Evolutionary conservation across 1,140 invertebrate genomes (phyloP), one percentile per base, ranked within the genome.

Genomic region (Eriocheir sinensis): DNA sequence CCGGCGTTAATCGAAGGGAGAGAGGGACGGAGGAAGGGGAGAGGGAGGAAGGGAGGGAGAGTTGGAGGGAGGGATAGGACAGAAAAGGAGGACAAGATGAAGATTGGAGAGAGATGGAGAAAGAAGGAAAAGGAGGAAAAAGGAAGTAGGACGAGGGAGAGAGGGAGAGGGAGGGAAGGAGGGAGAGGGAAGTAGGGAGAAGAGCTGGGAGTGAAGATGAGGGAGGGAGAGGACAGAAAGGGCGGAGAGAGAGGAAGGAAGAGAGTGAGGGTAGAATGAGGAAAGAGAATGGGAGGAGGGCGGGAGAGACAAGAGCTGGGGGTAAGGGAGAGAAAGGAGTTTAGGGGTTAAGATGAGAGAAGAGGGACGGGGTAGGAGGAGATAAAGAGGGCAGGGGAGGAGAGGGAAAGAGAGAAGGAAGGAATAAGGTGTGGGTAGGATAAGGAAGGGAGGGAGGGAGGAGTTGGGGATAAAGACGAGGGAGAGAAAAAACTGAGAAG

Each of bases 1-100:
- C 32, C 60, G 41, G 21, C 40, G 91, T 93, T 93, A 93, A 93
- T 93, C 91, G 91, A 93, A 93, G 80, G 36, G 44, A 40, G 60
- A 15, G 48, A 27, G 30, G n/a, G n/a, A 40, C 30, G 21, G 83
- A 41, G n/a, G n/a, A n/a, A n/a, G n/a, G n/a, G n/a, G 83, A 41
- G 83, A 40, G 83, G 21, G 44, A 30, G 53, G n/a, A 48, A 72
- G 89, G 41, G 86, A 89, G 86, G n/a, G 40, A 44, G 40, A 89
- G 86, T n/a, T 32, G 32, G 44, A 40, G 36, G 34, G 36, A 34
- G 36, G 12, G 81, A 40, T 17, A 83, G 81, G 27, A 30, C 9
- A 30, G 27, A 30, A 40, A 9, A 83, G 32, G 15, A 30, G 12
- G 38, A 30, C 27, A 53, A 27, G 38, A 44, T n/a, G 44, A 53